Conservation (phyloP, 2,797 vertebrate species). For the Sebastes taczanowskii region DNA sequence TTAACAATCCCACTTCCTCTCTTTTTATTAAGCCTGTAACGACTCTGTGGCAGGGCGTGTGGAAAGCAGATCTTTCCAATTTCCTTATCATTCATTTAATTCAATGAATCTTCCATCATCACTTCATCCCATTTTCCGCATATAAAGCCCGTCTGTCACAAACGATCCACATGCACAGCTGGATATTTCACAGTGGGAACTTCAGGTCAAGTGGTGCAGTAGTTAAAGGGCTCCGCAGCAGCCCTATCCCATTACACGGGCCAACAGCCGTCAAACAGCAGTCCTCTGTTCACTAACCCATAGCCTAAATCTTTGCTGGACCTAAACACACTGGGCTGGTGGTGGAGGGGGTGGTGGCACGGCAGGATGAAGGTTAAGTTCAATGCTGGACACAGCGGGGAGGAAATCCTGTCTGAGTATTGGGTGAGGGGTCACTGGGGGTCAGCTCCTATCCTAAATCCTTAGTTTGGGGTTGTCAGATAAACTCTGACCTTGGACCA, state of each 20-base stretch:
- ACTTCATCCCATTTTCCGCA: conserved; percentile 29
- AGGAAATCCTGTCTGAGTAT: conserved; percentile 74
- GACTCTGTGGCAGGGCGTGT: not conserved
- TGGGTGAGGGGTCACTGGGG: conserved; percentile 44
- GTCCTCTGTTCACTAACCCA: conserved; percentile 58
- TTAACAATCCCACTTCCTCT: not conserved
- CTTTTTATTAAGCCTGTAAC: not conserved
- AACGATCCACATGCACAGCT: conserved; percentile 56
- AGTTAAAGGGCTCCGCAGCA: conserved; percentile 58
- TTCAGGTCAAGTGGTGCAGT: conserved; percentile 61
- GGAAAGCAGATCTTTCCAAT: conserved; percentile 8
- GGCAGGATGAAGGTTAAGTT: conserved; percentile 69
- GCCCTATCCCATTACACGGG: conserved; percentile 69
- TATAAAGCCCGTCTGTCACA: conserved; percentile 41
- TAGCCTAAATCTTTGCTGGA: conserved; percentile 39
- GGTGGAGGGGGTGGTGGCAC: conserved; percentile 27
- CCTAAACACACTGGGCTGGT: conserved; percentile 28
- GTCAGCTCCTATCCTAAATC: conserved; percentile 68
- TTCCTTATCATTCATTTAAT: conserved; percentile 34
- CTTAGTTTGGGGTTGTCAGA: conserved; percentile 57
- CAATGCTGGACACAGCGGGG: conserved; percentile 63
- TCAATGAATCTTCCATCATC: conserved; percentile 6
- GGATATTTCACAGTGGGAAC: conserved; percentile 62
- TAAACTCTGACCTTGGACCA: conserved; percentile 54
- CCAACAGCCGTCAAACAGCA: conserved; percentile 64